phyloP scores from a whole-genome alignment of 2,888 invertebrate genomes.

The Tryphoninae sp. region DNA sequence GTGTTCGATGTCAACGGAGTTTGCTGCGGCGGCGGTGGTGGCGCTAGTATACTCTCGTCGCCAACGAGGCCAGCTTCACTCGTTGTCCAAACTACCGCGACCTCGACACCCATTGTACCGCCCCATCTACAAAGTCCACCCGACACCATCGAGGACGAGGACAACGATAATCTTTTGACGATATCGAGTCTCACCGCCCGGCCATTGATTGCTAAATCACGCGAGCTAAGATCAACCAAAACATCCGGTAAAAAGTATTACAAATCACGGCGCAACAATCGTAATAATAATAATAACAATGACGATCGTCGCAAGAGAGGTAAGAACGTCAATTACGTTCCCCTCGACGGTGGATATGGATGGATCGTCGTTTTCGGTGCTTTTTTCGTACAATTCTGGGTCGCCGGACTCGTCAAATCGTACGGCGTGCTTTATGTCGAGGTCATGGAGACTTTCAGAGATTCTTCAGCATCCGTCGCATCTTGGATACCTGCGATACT shows the following conservation, averaged over 20 bases:
- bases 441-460: conserved; percentile 90
- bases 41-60: conserved; percentile 64
- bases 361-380: conserved; percentile 91
- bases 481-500: conserved; percentile 91
- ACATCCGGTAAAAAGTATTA: conserved; percentile 74
- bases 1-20: conserved; percentile 77
- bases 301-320: conserved; percentile 55
- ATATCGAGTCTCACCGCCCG: conserved; percentile 88
- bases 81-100: conserved; percentile 81
- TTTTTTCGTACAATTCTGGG: conserved; percentile 91
- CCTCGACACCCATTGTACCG: conserved; percentile 80
- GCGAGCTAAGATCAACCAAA: conserved; percentile 83
- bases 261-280: conserved; percentile 61
- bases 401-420: conserved; percentile 90
- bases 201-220: conserved; percentile 87
- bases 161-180: conserved; percentile 88
- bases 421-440: conserved; percentile 91
- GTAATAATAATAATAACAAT: conserved; percentile 31
- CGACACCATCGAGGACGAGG: conserved; percentile 84
- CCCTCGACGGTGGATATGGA: conserved; percentile 89
- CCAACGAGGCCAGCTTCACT: conserved; percentile 82
- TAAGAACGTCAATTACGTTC: conserved; percentile 76
- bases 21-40: conserved; percentile 58
- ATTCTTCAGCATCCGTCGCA: conserved; percentile 88
- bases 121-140: conserved; percentile 80